These are phyloP conservation scores for Xestoiulus laeticollis DNA, from an alignment of 2,888 invertebrate species.

Conservation along the genomic window DNA sequence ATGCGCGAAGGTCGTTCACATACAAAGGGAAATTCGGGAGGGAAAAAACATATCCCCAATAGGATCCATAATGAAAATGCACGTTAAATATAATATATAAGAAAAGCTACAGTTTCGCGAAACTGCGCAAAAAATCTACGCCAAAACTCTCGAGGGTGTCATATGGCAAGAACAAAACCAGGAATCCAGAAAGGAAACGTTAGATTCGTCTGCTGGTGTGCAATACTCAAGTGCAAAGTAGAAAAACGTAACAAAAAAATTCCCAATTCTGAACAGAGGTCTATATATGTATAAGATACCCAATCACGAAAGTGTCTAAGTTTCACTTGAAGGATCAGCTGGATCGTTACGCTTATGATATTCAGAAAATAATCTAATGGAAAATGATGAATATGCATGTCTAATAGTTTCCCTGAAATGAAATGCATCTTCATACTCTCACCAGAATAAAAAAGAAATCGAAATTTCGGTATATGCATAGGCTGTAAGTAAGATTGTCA, in stretches of 20 bases:
- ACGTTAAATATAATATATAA: slow-evolving; percentile 22
- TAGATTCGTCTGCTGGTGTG: slow-evolving; percentile 16
- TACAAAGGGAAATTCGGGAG: background rate
- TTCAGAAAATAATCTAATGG: slow-evolving; percentile 11
- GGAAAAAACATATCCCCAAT: background rate
- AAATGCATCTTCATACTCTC: background rate
- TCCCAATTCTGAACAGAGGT: background rate
- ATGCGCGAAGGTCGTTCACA: slow-evolving; percentile 6
- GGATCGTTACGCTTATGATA: background rate
- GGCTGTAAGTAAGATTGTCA: no score
- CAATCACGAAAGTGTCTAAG: background rate
- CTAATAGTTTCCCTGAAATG: background rate
- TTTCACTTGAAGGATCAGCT: background rate
- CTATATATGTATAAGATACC: no score
- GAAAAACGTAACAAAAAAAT: background rate
- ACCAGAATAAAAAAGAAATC: background rate
- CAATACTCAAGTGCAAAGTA: background rate
- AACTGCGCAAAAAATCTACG: slow-evolving; percentile 15
- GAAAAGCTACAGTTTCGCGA: slow-evolving; percentile 25
- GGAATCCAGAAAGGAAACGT: slow-evolving; percentile 21
- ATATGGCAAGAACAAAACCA: slow-evolving; percentile 21
- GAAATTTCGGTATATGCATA: background rate
- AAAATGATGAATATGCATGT: slow-evolving; percentile 23
- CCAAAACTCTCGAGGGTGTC: slow-evolving; percentile 1
- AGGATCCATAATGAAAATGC: slow-evolving; percentile 1